Percentiles rank a stretch among this genome's conserved stretches.
These are phyloP conservation scores for Scaptodrosophila lebanonensis DNA, from an alignment of 1,140 invertebrate species.

Conservation along the genomic window DNA sequence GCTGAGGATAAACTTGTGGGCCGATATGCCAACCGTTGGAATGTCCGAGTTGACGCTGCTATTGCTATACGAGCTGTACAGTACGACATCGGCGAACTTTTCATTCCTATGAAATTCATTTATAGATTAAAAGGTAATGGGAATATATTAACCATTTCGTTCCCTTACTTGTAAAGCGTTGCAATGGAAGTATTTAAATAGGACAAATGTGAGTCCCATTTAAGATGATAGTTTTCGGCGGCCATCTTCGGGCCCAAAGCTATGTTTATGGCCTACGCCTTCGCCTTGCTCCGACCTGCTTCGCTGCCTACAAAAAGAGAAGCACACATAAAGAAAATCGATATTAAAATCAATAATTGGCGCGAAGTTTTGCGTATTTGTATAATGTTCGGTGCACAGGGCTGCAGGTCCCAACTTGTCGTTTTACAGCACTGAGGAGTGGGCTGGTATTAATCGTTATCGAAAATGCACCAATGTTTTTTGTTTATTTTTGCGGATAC, in stretches of 20 bases:
- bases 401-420: conserved; percentile 5
- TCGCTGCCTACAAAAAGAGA: conserved; percentile 1
- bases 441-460: background rate
- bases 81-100: conserved; percentile 89
- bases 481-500: conserved; percentile 21
- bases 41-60: conserved; percentile 57
- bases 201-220: conserved; percentile 90
- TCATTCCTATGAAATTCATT: conserved; percentile 77
- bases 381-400: background rate
- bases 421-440: conserved; percentile 8
- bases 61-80: conserved; percentile 81
- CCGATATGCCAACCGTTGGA: conserved; percentile 83
- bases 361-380: conserved; percentile 3
- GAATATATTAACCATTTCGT: background rate
- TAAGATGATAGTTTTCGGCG: conserved; percentile 89
- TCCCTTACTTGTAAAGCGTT: conserved; percentile 82
- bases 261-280: conserved; percentile 19
- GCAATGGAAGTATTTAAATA: conserved; percentile 89
- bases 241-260: conserved; percentile 51
- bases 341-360: conserved; percentile 61
- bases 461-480: background rate
- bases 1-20: conserved; percentile 91
- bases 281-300: background rate
- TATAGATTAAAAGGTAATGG: no score
- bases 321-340: conserved; percentile 23